Percentiles rank a stretch among this genome's conserved stretches.
Evolutionary conservation across 2,797 vertebrate species (phyloP).

Genomic region (Coendou prehensilis): DNA sequence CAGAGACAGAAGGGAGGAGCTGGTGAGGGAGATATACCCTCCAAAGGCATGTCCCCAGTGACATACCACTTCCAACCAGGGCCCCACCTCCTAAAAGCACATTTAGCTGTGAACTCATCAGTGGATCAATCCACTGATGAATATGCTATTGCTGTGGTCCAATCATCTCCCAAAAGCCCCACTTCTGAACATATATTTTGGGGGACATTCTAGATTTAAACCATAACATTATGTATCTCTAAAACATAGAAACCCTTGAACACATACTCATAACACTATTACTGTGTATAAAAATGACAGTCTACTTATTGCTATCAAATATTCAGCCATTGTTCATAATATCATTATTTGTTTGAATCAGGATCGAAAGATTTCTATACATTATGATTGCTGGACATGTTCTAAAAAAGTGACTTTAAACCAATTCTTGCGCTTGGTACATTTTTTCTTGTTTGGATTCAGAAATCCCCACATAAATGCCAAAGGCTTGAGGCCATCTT

Average conservation of each 20-base stretch:
- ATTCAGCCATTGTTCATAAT: neutral
- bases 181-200: neutral
- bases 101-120: neutral
- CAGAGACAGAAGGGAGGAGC: neutral
- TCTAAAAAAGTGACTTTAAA: conserved; percentile 41
- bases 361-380: neutral
- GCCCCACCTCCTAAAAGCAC: neutral
- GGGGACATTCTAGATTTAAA: neutral
- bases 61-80: neutral
- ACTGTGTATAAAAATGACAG: conserved; percentile 15
- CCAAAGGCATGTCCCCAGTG: neutral
- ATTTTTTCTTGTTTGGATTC: conserved; percentile 45
- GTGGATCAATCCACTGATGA: neutral
- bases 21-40: neutral
- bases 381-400: neutral
- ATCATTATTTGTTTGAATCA: conserved; percentile 10
- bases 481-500: neutral
- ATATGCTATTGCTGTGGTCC: neutral
- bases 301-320: neutral
- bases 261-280: neutral
- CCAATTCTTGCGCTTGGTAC: neutral
- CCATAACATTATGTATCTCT: neutral
- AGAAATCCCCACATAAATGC: conserved; percentile 6
- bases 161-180: neutral
- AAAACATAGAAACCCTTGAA: conserved; percentile 2